phyloP scores from a whole-genome alignment of 2,888 invertebrate genomes.

The Strigamia crassipes region DNA sequence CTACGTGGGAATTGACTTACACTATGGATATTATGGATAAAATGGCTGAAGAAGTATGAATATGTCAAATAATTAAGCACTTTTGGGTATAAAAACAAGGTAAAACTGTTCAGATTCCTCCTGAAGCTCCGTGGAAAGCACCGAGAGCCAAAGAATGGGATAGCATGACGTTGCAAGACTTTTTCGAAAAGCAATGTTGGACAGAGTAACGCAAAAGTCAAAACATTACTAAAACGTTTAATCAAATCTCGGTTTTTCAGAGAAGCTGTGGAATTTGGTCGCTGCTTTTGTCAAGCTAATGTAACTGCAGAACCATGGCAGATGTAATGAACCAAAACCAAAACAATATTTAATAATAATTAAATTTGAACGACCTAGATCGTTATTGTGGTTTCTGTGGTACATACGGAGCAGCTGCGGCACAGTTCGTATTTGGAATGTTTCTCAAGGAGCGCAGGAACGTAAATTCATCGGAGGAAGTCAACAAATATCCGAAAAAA shows the following conservation, averaged over 20 bases:
- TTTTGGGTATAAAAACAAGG: neutral
- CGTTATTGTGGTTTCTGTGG: slow-evolving; percentile 54
- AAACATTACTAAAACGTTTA: slow-evolving; percentile 24
- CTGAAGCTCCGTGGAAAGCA: slow-evolving; percentile 57
- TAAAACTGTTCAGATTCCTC: slow-evolving; percentile 53
- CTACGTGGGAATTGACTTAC: slow-evolving; percentile 56
- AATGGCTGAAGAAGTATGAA: slow-evolving; percentile 56
- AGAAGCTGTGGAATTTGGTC: slow-evolving; percentile 50
- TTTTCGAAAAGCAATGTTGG: slow-evolving; percentile 55
- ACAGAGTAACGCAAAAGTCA: slow-evolving; percentile 54
- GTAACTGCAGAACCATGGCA: slow-evolving; percentile 50
- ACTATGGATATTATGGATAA: slow-evolving; percentile 56
- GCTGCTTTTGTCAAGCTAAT: slow-evolving; percentile 47
- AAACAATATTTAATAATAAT: slow-evolving; percentile 41
- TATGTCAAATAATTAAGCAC: neutral
- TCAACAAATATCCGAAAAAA: slow-evolving; percentile 58
- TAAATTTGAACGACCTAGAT: slow-evolving; percentile 16
- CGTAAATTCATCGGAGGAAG: slow-evolving; percentile 59
- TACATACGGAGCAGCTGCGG: slow-evolving; percentile 53
- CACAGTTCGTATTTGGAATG: slow-evolving; percentile 51
- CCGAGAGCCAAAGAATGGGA: slow-evolving; percentile 57
- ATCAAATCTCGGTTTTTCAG: slow-evolving; percentile 46
- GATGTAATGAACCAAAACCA: slow-evolving; percentile 51
- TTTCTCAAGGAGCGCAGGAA: slow-evolving; percentile 57
- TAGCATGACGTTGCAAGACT: slow-evolving; percentile 56